phyloP scores from a whole-genome alignment of 2,113 vertebrate species.

The Dicentrarchus labrax region DNA sequence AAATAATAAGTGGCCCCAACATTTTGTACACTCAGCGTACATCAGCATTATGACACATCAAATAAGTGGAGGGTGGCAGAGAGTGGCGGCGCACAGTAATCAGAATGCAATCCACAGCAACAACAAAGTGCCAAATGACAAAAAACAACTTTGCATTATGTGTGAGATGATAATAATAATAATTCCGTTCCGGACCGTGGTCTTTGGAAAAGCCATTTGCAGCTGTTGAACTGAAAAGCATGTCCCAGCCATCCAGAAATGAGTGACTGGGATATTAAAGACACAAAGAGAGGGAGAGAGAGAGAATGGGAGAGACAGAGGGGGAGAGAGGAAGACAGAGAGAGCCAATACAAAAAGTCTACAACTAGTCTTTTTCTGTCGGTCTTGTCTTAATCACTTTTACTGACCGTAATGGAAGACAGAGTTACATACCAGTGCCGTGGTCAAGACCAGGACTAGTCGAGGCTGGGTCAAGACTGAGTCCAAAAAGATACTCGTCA shows the following conservation, averaged over 20 bases:
- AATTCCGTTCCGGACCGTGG: constrained; percentile 69
- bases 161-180: constrained; percentile 66
- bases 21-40: constrained; percentile 2
- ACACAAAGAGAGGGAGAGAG: constrained; percentile 20
- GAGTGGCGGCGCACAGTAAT: constrained; percentile 13
- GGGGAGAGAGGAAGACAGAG: not conserved
- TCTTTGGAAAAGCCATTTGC: constrained; percentile 79
- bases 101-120: constrained; percentile 42
- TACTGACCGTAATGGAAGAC: too few relatives aligned
- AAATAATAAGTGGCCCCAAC: not conserved
- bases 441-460: too few relatives aligned
- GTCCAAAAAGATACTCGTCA: too few relatives aligned
- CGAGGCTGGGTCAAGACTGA: too few relatives aligned
- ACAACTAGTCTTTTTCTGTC: not conserved
- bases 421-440: too few relatives aligned
- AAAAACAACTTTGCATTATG: constrained; percentile 67
- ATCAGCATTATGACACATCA: constrained; percentile 20
- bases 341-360: not conserved
- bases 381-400: too few relatives aligned
- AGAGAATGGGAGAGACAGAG: not conserved
- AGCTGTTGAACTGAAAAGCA: constrained; percentile 57
- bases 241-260: constrained; percentile 44
- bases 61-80: constrained; percentile 18
- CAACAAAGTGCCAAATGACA: constrained; percentile 56
- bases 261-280: constrained; percentile 49